phyloP scores from a whole-genome alignment of 2,113 vertebrate genomes.

The Centropristis striata region DNA sequence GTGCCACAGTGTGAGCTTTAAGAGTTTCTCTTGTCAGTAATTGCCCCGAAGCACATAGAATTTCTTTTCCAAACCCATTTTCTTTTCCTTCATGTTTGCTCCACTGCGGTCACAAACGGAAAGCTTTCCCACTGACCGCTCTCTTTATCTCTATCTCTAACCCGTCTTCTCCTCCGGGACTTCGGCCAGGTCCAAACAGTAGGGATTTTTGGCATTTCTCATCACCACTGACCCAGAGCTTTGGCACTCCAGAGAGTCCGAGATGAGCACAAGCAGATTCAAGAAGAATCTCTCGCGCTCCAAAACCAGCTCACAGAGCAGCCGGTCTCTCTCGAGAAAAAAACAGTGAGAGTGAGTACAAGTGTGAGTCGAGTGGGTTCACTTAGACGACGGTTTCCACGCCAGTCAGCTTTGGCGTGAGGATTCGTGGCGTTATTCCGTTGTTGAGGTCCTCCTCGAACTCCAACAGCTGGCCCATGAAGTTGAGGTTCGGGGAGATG shows the following conservation, averaged over 20 bases:
- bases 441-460: slow-evolving; percentile 99
- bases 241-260: slow-evolving; percentile 66
- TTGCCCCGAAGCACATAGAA: slow-evolving; percentile 48
- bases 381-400: slow-evolving; percentile 94
- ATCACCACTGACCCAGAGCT: slow-evolving; percentile 64
- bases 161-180: slow-evolving; percentile 63
- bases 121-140: slow-evolving; percentile 47
- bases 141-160: slow-evolving; percentile 31
- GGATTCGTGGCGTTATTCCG: slow-evolving; percentile 95
- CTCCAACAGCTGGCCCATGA: slow-evolving; percentile 99
- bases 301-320: slow-evolving; percentile 37
- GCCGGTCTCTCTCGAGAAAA: slow-evolving; percentile 39
- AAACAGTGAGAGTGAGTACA: slow-evolving; percentile 37
- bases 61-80: slow-evolving; percentile 64
- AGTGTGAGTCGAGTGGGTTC: slow-evolving; percentile 14
- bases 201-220: slow-evolving; percentile 78
- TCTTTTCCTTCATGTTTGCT: slow-evolving; percentile 36
- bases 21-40: slow-evolving; percentile 67
- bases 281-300: slow-evolving; percentile 47
- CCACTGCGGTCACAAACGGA: slow-evolving; percentile 59
- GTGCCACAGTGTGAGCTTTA: slow-evolving; percentile 71
- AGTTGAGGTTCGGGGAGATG: slow-evolving; percentile 99
- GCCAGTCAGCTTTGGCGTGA: slow-evolving; percentile 95
- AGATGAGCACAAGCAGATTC: slow-evolving; percentile 62
- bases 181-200: slow-evolving; percentile 72